These are phyloP conservation scores for Drosophila atroscutellata DNA, from an alignment of 2,888 invertebrate species.

Conservation along the genomic window DNA sequence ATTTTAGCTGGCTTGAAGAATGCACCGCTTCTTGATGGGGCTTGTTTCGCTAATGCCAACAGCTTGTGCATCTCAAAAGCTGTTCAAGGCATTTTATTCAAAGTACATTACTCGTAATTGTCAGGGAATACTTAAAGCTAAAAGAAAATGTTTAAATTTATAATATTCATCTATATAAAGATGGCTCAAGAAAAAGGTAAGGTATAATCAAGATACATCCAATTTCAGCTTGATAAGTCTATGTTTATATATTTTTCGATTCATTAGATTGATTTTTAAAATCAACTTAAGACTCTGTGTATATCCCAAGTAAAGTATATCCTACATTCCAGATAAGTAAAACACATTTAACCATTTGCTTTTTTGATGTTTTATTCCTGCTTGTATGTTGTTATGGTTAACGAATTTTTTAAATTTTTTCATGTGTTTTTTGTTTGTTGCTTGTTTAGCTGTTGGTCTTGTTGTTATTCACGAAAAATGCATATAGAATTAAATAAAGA, in stretches of 20 bases:
- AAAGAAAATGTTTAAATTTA: background rate
- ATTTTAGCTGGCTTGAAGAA: background rate
- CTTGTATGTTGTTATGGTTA: conserved; percentile 50
- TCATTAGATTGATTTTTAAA: background rate
- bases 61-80: background rate
- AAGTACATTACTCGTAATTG: background rate
- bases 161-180: background rate
- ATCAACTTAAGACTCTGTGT: background rate
- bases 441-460: conserved; percentile 53
- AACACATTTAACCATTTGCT: conserved; percentile 8
- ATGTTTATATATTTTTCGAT: background rate
- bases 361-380: conserved; percentile 69
- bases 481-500: conserved; percentile 55
- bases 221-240: background rate
- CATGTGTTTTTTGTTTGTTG: conserved; percentile 28
- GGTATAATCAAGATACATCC: background rate
- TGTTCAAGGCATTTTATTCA: conserved; percentile 3
- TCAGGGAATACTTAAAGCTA: background rate
- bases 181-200: background rate
- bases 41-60: conserved; percentile 6
- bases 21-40: conserved; percentile 8
- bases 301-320: background rate
- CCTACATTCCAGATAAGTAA: background rate
- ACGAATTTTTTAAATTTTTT: conserved; percentile 34
- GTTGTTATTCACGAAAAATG: conserved; percentile 60